A percentile compares a stretch with the other conserved stretches of the same genome.
Conservation (phyloP, 2,113 vertebrate genomes). For the Solea solea region DNA sequence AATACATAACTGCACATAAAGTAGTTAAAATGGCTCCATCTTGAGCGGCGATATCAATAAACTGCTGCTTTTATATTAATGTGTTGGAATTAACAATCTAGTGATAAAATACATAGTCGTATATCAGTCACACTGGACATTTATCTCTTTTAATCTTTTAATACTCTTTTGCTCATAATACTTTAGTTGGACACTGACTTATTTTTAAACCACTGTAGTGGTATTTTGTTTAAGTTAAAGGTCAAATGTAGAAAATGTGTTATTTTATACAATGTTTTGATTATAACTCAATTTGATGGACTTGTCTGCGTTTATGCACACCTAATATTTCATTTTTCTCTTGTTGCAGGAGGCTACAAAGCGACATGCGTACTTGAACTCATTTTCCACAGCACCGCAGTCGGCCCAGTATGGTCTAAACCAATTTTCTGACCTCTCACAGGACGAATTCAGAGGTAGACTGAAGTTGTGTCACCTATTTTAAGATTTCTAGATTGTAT, state of each 20-base stretch:
- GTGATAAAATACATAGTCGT: background rate
- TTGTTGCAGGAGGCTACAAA: slow-evolving; percentile 81
- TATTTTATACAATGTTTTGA: background rate
- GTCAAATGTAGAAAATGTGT: too few relatives aligned
- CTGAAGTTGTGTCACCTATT: background rate
- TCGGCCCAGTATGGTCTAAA: slow-evolving; percentile 90
- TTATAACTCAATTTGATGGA: background rate
- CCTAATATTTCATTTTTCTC: slow-evolving; percentile 10
- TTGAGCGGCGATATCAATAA: background rate
- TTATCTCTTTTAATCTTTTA: background rate
- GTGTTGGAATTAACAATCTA: background rate
- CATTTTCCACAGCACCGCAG: slow-evolving; percentile 38
- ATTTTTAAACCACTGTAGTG: too few relatives aligned
- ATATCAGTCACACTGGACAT: background rate
- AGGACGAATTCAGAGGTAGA: slow-evolving; percentile 89
- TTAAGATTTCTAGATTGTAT: background rate
- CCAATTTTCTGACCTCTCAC: slow-evolving; percentile 89
- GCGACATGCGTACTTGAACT: slow-evolving; percentile 85
- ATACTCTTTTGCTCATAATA: too few relatives aligned
- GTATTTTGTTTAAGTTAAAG: too few relatives aligned
- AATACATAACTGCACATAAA: background rate
- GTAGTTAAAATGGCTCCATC: background rate
- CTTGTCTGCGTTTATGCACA: background rate
- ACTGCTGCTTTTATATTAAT: background rate
- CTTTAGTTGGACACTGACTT: too few relatives aligned